Base-by-base conservation (phyloP, 2,888 invertebrate species). In the Tiphia femorata region DNA sequence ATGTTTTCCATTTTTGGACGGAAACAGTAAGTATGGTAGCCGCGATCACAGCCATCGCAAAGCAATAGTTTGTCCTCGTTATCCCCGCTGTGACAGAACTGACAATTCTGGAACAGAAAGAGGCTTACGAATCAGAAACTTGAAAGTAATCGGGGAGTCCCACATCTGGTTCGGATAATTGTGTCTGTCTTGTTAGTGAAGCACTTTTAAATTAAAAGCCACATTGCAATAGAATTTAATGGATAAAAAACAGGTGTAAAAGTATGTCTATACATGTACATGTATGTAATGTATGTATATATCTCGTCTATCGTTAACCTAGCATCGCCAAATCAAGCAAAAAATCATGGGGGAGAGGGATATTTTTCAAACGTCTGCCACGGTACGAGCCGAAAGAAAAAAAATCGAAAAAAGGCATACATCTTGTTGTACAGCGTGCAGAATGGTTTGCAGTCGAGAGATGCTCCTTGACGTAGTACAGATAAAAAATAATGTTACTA, bases 11-110 rank as follows among this genome's bases (percentile, higher is more conserved):
- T 94, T 82, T 92, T 90, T 63, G 98, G 98, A 85, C 95, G 96
- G 88, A 98, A 98, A 86, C 98, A 98, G 84, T 98, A 98, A 42
- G 97, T 98, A 86, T 98, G 98, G 85, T 97, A 98, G 46, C 98
- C 98, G 83, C 96, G 95, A 85, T 98, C 98, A 85, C 98, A 98
- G 65, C 97, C 95, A 85, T 98, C 98, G 84, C 98, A 98, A 19
- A 98, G 87, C 71, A 98, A 85, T 68, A 98, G 86, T 83, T 97
- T 93, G 71, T 96, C 97, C 83, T 98, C 98, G 77, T 97, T 95
- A 85, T 98, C 97, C 58, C 97, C 98, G 77, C 93, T 92, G 79
- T 94, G 91, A 86, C 98, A 98, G 85, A 98, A 97, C 85, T 98
- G 98, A 85, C 98, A 98, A 85, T 95, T 94, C 96, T 97, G 90